Evolutionary conservation across 2,888 invertebrate genomes (phyloP).

Genomic region (Pristionchus maxplancki): DNA sequence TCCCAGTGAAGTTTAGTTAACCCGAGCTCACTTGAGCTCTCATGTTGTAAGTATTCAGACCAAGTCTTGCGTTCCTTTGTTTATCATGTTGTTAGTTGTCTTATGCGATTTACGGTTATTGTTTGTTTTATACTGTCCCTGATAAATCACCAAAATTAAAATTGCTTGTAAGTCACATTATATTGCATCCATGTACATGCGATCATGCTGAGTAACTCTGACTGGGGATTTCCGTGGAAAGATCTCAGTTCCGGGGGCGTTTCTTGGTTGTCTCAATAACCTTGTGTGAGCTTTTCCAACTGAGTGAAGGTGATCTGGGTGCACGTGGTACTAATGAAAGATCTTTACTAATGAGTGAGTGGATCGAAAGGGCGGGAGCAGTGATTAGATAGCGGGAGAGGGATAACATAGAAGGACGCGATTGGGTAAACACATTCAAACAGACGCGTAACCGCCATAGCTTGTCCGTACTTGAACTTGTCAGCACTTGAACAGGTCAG

Average conservation of each 20-base stretch:
- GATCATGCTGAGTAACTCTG: slow-evolving; percentile 10
- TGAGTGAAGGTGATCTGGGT: not conserved
- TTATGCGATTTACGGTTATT: not conserved
- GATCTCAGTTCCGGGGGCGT: no score
- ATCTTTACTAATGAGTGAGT: slow-evolving; percentile 1
- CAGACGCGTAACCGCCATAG: not conserved
- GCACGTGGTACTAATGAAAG: not conserved
- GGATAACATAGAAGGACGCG: not conserved
- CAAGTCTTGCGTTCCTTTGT: not conserved
- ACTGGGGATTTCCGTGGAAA: not conserved
- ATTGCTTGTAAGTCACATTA: not conserved
- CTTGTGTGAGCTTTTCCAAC: not conserved
- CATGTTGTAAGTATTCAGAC: slow-evolving; percentile 15
- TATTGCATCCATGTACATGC: not conserved
- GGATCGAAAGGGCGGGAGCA: not conserved
- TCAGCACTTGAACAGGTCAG: not conserved
- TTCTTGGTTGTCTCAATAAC: no score
- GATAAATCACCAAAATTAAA: not conserved
- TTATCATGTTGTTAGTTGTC: not conserved
- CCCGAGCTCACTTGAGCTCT: not conserved
- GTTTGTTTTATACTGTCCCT: not conserved
- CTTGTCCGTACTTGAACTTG: not conserved
- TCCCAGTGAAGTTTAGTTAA: not conserved
- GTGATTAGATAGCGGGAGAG: not conserved
- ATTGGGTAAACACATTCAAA: not conserved